Percentiles rank a stretch among this genome's conserved stretches.
Evolutionary conservation across 2,888 invertebrate genomes (phyloP).

Genomic region (Mactromeris polynyma): DNA sequence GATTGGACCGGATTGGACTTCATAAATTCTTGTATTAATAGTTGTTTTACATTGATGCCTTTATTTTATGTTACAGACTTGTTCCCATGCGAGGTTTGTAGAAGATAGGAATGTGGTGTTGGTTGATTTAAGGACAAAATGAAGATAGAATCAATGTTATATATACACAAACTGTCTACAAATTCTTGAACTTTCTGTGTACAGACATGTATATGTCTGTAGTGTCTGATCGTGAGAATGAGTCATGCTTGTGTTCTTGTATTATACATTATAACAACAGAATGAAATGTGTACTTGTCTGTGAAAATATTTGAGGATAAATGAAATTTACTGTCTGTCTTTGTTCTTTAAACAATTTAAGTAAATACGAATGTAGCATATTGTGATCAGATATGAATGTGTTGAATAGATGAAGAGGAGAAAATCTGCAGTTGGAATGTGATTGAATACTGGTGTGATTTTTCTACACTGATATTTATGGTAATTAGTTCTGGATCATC

Average conservation of each 20-base stretch:
- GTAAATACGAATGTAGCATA: too few relatives aligned
- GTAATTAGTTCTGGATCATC: too few relatives aligned
- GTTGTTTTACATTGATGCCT: too few relatives aligned
- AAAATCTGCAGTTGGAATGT: too few relatives aligned
- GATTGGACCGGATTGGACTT: too few relatives aligned
- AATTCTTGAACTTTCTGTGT: background rate
- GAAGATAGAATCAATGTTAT: background rate
- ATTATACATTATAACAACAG: background rate
- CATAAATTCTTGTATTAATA: too few relatives aligned
- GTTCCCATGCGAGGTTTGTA: slow-evolving; percentile 74
- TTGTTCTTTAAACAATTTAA: too few relatives aligned
- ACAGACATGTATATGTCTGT: background rate
- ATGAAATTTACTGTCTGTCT: too few relatives aligned
- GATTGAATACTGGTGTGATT: too few relatives aligned
- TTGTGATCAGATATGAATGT: too few relatives aligned
- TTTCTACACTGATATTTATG: too few relatives aligned
- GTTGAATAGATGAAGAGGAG: too few relatives aligned
- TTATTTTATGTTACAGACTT: slow-evolving; percentile 70
- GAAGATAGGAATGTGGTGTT: slow-evolving; percentile 72
- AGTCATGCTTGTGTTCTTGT: background rate
- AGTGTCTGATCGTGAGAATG: background rate
- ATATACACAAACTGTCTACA: background rate
- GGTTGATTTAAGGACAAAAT: slow-evolving; percentile 72
- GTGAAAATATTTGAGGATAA: background rate
- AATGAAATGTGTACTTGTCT: background rate